These are phyloP conservation scores for Drosophila robusta DNA, from an alignment of 2,888 invertebrate species.

Conservation along the genomic window DNA sequence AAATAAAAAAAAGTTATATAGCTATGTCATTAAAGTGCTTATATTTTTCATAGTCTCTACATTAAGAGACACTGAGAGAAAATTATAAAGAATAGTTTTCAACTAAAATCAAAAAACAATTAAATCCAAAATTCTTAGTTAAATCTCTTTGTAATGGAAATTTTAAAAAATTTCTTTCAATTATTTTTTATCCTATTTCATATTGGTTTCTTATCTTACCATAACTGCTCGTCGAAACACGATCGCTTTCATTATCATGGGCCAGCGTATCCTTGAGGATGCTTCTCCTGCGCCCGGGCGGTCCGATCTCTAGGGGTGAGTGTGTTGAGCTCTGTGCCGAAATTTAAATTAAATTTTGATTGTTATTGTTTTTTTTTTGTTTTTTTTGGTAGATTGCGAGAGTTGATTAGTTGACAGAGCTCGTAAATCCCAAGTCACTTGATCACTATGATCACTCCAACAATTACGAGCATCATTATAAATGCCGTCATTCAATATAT, in stretches of 20 bases:
- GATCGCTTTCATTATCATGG: conserved; percentile 84
- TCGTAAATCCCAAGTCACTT: conserved; percentile 15
- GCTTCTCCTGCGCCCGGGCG: conserved; percentile 89
- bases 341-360: background rate
- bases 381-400: background rate
- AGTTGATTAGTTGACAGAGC: conserved; percentile 4
- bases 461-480: conserved; percentile 30
- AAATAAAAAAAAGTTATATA: background rate
- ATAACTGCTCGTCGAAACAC: conserved; percentile 83
- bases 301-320: conserved; percentile 88
- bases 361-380: background rate
- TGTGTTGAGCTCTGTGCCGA: conserved; percentile 85
- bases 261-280: conserved; percentile 87
- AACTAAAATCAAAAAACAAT: too few species aligned
- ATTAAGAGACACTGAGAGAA: background rate
- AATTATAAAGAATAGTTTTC: background rate
- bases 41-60: background rate
- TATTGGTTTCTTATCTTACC: conserved; percentile 78
- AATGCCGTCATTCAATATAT: conserved; percentile 33
- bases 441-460: conserved; percentile 17
- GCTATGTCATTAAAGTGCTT: background rate
- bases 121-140: too few species aligned
- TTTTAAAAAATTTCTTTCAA: too few species aligned
- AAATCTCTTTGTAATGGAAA: too few species aligned
- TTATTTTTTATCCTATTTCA: too few species aligned